phyloP scores from a whole-genome alignment of 2,113 vertebrate genomes.

The Sinocyclocheilus maitianheensis region DNA sequence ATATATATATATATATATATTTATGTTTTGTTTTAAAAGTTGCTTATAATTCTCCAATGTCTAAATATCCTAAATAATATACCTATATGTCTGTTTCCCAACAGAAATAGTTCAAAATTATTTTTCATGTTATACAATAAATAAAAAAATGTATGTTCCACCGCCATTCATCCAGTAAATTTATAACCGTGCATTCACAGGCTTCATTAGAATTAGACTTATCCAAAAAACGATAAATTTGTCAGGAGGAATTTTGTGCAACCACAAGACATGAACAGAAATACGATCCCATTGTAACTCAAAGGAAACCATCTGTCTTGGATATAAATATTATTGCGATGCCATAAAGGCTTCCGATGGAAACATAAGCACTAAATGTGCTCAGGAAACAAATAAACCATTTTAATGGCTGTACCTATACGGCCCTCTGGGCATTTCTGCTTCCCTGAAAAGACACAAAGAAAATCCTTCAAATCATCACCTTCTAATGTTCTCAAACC shows the following conservation, averaged over 20 bases:
- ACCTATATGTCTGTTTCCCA: neutral
- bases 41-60: neutral
- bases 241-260: constrained; percentile 4
- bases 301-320: constrained; percentile 50
- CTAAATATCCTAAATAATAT: neutral
- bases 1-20: too few relatives aligned
- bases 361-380: constrained; percentile 53
- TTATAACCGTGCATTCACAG: neutral
- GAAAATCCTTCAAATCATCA: constrained; percentile 37
- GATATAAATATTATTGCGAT: constrained; percentile 55
- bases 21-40: neutral
- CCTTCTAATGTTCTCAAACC: constrained; percentile 7
- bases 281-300: constrained; percentile 44
- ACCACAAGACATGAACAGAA: constrained; percentile 19
- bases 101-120: neutral
- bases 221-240: neutral
- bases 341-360: constrained; percentile 57
- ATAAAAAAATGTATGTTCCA: neutral
- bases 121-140: neutral
- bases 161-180: neutral
- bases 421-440: constrained; percentile 37
- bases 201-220: neutral
- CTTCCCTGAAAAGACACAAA: constrained; percentile 35
- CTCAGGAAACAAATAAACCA: constrained; percentile 59
- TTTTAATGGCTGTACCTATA: constrained; percentile 46